Conservation (phyloP, 2,113 vertebrate species). For the Tonatia bakeri region DNA sequence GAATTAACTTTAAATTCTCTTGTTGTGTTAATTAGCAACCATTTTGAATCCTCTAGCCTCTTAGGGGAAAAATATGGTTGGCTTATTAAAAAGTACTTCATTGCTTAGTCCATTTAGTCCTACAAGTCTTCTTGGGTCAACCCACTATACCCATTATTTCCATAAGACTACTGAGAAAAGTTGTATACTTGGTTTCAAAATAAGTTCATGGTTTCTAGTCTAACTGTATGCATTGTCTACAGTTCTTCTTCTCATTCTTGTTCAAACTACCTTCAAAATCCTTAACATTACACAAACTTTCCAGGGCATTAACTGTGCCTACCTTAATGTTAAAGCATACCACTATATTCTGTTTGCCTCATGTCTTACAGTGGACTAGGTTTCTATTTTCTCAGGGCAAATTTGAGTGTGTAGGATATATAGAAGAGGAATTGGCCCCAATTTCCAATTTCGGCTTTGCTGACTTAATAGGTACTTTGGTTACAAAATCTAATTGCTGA, state of each 20-base stretch:
- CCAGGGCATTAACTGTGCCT: not conserved
- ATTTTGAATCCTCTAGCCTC: not conserved
- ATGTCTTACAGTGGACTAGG: too few relatives aligned
- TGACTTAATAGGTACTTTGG: not conserved
- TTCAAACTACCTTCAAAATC: not conserved
- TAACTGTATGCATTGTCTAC: not conserved
- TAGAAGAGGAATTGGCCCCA: not conserved
- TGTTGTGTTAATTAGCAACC: not conserved
- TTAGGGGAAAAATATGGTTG: not conserved
- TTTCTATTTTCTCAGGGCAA: not conserved
- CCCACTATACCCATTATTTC: not conserved
- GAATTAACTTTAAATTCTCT: not conserved
- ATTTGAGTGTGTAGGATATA: not conserved
- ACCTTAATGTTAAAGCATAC: too few relatives aligned
- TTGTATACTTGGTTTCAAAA: not conserved
- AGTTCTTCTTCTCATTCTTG: not conserved
- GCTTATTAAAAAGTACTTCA: not conserved
- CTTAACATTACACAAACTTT: not conserved
- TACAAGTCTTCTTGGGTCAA: not conserved
- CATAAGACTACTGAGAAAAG: not conserved
- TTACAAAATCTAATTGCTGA: not conserved
- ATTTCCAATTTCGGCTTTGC: not conserved
- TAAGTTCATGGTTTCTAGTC: not conserved
- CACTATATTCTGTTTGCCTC: too few relatives aligned
- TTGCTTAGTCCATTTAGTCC: not conserved